Conservation (phyloP, 1,140 invertebrate species). For the Zaprionus kolodkinae region DNA sequence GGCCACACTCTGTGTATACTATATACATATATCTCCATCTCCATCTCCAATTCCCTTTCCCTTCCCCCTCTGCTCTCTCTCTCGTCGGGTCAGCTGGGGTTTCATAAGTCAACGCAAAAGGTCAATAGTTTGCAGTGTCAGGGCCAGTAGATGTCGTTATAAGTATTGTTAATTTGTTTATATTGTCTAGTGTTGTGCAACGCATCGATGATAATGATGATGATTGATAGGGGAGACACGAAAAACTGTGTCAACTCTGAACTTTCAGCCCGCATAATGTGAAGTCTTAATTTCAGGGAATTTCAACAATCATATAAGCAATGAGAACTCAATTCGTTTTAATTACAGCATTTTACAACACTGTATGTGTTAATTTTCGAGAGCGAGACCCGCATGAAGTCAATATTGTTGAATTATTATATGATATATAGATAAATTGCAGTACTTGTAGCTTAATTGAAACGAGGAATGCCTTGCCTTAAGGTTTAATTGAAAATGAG, state of each 20-base stretch:
- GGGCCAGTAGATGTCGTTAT: constrained; percentile 23
- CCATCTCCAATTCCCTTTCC: too few relatives aligned
- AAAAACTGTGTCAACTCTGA: constrained; percentile 35
- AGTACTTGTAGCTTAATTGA: too few relatives aligned
- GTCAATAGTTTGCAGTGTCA: constrained; percentile 38
- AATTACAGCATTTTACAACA: too few relatives aligned
- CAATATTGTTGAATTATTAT: too few relatives aligned
- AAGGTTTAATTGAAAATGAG: too few relatives aligned
- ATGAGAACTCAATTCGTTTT: not conserved
- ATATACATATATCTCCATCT: too few relatives aligned
- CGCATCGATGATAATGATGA: constrained; percentile 33
- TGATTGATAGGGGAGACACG: constrained; percentile 20
- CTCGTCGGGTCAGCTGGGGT: not conserved
- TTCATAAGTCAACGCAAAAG: constrained; percentile 43
- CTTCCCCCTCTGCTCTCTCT: not conserved
- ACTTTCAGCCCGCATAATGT: constrained; percentile 18
- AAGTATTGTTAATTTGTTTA: constrained; percentile 34
- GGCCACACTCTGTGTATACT: constrained; percentile 10
- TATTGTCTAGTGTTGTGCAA: constrained; percentile 29
- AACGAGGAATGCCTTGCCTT: too few relatives aligned
- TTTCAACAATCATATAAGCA: not conserved
- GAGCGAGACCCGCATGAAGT: too few relatives aligned
- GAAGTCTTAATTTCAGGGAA: not conserved
- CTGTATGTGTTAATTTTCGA: too few relatives aligned
- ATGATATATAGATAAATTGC: too few relatives aligned